Evolutionary conservation across 2,113 vertebrate species (phyloP), one percentile per base, ranked within the genome.

Genomic region (Irena cyanogastra): DNA sequence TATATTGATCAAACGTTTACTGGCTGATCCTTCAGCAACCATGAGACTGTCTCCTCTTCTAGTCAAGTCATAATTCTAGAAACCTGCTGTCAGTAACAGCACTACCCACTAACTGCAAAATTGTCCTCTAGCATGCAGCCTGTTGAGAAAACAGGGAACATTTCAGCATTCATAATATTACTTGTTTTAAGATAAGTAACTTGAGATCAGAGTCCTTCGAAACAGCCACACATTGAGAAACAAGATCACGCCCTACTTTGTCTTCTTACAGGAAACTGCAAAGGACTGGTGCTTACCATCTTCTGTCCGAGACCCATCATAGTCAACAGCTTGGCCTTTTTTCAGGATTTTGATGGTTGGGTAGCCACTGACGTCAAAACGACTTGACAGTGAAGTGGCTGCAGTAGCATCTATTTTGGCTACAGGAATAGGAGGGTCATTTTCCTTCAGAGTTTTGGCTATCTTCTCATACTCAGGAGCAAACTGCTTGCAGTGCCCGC

Each of bases 321-420:
- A 99, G 88, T 99, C 99, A 66, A 99, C 94, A 9, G 99, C 83
- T 47, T 99, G 98, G 13, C 99, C 99, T 28, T 99, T 99, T 93
- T 99, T 99, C 52, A 99, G 91, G 87, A 99, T 99, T 98, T 99
- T 99, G 90, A 99, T 98, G 85, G 99, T 99, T 79, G 99, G 99
- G 89, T 99, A 99, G 30, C 99, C 99, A 10, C 98, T 98, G 90
- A 99, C 98, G 1, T 99, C 99, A 69, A 99, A 99, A 87, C 97
- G 98, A 95, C 97, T 97, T 6, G 98, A 98, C n/a, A 99, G 21
- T 0, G 71, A 76, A 11, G 94, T 98, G 18, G 98, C 98, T 28
- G 97, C 91, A 13, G 99, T 99, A 3, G 99, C 99, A 27, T 99
- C 99, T 27, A 99, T 97, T 98, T 99, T 99, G 61, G 98, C 99